Evolutionary conservation across 1,140 invertebrate genomes (phyloP).

Genomic region (Kradibia gibbosae): DNA sequence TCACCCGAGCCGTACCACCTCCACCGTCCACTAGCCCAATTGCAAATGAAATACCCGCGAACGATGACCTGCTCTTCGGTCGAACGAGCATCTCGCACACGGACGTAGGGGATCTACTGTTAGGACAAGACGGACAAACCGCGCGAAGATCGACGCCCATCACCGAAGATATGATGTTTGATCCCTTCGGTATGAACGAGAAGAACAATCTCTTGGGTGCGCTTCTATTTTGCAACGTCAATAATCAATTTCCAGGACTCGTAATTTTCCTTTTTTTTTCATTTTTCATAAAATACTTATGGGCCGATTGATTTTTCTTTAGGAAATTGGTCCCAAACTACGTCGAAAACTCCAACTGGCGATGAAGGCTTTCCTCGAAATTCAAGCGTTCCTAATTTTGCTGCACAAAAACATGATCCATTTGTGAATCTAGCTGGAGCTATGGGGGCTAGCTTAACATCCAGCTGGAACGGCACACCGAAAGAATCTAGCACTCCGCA

Average conservation of each 20-base stretch:
- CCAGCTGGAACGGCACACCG: constrained; percentile 69
- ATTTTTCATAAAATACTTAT: too few relatives aligned
- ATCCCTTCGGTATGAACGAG: constrained; percentile 60
- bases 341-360: constrained; percentile 52
- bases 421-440: constrained; percentile 73
- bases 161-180: constrained; percentile 60
- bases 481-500: constrained; percentile 67
- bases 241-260: neutral
- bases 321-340: constrained; percentile 55
- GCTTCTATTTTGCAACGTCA: neutral
- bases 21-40: constrained; percentile 49
- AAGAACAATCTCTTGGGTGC: constrained; percentile 60
- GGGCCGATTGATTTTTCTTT: constrained; percentile 40
- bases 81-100: constrained; percentile 45
- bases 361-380: constrained; percentile 75
- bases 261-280: too few relatives aligned
- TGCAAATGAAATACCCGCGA: constrained; percentile 56
- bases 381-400: constrained; percentile 76
- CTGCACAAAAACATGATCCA: constrained; percentile 70
- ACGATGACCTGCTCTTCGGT: constrained; percentile 61
- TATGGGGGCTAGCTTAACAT: constrained; percentile 64
- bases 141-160: constrained; percentile 28
- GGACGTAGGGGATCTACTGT: constrained; percentile 25
- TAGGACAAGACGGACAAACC: constrained; percentile 14
- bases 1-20: constrained; percentile 54